Base-by-base conservation (phyloP, 2,888 invertebrate species). In the Eupithecia dodoneata region DNA sequence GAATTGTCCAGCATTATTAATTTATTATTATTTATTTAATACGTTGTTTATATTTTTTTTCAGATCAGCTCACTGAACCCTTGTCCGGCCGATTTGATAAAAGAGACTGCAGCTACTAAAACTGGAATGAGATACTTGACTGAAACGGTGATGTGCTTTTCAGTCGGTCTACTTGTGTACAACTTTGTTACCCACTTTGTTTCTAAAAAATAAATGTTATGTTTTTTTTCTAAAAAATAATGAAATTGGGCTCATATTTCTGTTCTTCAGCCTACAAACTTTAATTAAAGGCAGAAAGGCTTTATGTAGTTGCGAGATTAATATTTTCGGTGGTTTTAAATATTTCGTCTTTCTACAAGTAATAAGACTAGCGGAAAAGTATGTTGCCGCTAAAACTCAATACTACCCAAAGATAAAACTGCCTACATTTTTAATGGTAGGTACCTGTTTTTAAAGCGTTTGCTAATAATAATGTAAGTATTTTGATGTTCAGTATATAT, bases 11-110 rank as follows among this genome's bases (percentile, higher is more conserved):
- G n/a, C n/a, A n/a, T n/a, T n/a, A n/a, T n/a, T n/a, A n/a, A n/a
- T n/a, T n/a, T n/a, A n/a, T n/a, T n/a, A n/a, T n/a, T n/a, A n/a
- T n/a, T n/a, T n/a, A n/a, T n/a, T n/a, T n/a, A n/a, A n/a, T n/a
- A 30, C 30, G 30, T 30, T 52, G 6, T 52, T 63, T 3, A 18
- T 12, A n/a, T n/a, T 76, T 80, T 81, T 77, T 81, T 91, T 18
- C 89, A 96, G 96, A 94, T 96, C 87, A 95, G 94, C 86, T 87
- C 83, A 75, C 89, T 85, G 75, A 93, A 94, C 75, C 89, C 91
- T 13, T 87, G 85, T 65, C 94, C 95, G 41, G 95, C 93, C 0
- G 96, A 96, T 87, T 86, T 95, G 66, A 95, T 96, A 66, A 92
- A 86, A 76, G 91, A 92, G 74, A 91, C 87, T 80, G 83, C 92